A percentile compares a stretch with the other conserved stretches of the same genome.
Conservation (phyloP, 2,797 vertebrate species). For the Coregonus suidteri region DNA sequence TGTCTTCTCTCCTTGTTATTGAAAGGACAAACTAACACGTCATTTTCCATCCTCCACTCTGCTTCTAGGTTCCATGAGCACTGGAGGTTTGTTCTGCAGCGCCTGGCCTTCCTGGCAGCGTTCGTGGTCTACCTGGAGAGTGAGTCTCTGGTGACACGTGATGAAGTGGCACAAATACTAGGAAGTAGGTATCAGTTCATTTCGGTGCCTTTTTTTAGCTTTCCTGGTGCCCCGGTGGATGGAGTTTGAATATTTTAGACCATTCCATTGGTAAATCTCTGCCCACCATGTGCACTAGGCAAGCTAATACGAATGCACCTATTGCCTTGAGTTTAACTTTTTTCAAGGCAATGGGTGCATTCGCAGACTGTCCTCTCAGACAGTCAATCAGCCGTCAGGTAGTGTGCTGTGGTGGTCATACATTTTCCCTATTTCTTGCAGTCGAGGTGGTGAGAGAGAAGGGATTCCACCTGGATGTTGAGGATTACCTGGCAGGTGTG, state of each 20-base stretch:
- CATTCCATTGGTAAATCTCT: neutral
- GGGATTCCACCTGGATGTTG: conserved; percentile 95
- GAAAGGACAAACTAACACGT: neutral
- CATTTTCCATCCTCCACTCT: neutral
- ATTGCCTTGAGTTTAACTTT: too few relatives aligned
- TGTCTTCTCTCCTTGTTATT: neutral
- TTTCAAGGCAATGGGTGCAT: neutral
- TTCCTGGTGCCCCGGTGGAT: too few relatives aligned
- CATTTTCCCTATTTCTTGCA: conserved; percentile 50
- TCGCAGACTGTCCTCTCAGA: neutral
- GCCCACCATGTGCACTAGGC: neutral
- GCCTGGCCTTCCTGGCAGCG: conserved; percentile 88
- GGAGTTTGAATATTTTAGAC: too few relatives aligned
- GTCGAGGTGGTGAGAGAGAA: conserved; percentile 92
- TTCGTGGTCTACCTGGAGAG: conserved; percentile 94
- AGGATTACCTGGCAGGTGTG: conserved; percentile 95
- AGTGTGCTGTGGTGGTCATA: neutral
- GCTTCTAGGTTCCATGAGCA: conserved; percentile 92
- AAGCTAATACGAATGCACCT: too few relatives aligned
- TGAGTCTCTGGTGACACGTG: conserved; percentile 88
- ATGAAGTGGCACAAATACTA: conserved; percentile 89
- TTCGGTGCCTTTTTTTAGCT: too few relatives aligned
- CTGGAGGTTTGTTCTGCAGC: conserved; percentile 96
- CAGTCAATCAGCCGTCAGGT: neutral
- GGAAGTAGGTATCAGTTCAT: conserved; percentile 81